Evolutionary conservation across 2,888 invertebrate species (phyloP), one percentile per base, ranked within the genome.

Genomic region (Argyresthia albistria): DNA sequence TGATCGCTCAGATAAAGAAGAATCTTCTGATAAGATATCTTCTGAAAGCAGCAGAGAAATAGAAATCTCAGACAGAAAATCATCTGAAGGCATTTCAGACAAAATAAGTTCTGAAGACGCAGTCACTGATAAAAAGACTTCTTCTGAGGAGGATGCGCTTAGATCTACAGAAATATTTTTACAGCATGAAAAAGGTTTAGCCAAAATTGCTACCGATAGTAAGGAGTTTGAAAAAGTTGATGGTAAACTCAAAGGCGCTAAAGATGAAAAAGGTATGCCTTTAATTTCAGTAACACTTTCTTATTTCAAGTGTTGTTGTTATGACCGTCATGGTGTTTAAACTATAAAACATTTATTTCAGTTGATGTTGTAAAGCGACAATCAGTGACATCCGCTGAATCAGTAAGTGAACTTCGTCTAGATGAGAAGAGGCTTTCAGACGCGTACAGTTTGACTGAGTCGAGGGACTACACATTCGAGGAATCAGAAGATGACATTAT

Each of bases 401-500:
- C 86, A 14, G 83, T 82, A 37, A 67, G 78, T 59, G 88, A 88
- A 58, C 65, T 88, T 1, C 77, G 84, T 35, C 64, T 87, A 53
- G 82, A 84, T 59, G 88, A 88, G 57, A 88, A 88, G 61, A 74
- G 88, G 43, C 66, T 78, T 8, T 88, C 88, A 50, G 88, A 88
- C 62, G 88, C 88, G 46, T 78, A 81, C 35, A 88, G 88, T 56
- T 61, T 88, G 1, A 88, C 88, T 43, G 88, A 88, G 58, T 88
- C 88, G 0, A 74, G 79, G 57, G 88, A 88, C 59, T 88, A 88
- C 53, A 88, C 88, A 0, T 88, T 88, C 59, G 88, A 88, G 60
- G 88, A 88, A 59, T 88, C 88, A 0, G 88, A 88, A 68, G 88
- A 88, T 55, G 88, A 88, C 54, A 83, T 88, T 54, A 80, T 73